Evolutionary conservation across 2,113 vertebrate genomes (phyloP).

Genomic region (Dicerorhinus sumatrensis): DNA sequence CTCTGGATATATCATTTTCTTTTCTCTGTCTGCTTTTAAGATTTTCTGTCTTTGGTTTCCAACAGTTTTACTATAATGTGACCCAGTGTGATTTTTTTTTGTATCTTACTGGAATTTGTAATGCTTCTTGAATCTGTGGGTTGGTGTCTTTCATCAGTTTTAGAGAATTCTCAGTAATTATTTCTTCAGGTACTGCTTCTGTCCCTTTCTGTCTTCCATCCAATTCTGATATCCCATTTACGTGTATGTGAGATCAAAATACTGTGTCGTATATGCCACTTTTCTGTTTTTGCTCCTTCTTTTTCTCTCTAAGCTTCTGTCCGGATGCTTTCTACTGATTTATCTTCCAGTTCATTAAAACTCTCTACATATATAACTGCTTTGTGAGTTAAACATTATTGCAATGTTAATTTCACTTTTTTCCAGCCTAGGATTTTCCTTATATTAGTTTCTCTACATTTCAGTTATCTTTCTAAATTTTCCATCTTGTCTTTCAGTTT

Average conservation of each 20-base stretch:
- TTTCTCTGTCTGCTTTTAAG: background rate
- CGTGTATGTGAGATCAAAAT: background rate
- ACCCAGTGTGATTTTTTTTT: background rate
- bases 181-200: background rate
- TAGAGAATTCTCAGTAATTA: background rate
- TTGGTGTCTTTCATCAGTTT: constrained; percentile 32
- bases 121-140: constrained; percentile 17
- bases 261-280: background rate
- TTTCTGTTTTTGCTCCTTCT: background rate
- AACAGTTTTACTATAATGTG: background rate
- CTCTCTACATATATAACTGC: background rate
- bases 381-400: background rate
- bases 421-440: background rate
- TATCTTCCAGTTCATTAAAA: background rate
- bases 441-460: background rate
- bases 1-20: background rate
- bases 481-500: background rate
- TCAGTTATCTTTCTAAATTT: background rate
- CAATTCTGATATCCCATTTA: background rate
- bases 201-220: background rate
- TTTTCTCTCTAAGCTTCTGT: background rate
- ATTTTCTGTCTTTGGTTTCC: background rate
- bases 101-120: background rate
- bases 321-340: background rate
- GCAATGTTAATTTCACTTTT: background rate